phyloP scores from a whole-genome alignment of 1,140 invertebrate genomes.

The Ceratitis capitata region DNA sequence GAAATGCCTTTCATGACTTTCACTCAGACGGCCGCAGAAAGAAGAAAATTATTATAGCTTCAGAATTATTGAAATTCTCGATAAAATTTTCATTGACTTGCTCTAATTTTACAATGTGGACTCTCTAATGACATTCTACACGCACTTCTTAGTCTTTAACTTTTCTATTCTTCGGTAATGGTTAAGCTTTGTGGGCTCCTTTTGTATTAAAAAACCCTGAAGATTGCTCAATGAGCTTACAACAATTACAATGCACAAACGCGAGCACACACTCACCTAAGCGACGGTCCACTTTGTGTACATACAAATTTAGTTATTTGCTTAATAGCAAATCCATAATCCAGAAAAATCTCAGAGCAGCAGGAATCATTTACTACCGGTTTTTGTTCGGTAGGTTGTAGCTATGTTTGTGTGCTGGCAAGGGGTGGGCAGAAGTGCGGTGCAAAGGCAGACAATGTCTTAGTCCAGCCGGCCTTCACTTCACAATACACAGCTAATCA shows the following conservation, averaged over 20 bases:
- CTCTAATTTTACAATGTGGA: too few relatives aligned
- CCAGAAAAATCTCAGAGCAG: slow-evolving; percentile 57
- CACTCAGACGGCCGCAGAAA: neutral
- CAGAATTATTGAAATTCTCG: neutral
- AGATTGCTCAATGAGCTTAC: slow-evolving; percentile 16
- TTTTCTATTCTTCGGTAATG: neutral
- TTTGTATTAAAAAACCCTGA: slow-evolving; percentile 17
- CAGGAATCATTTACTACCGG: slow-evolving; percentile 52
- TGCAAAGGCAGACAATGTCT: neutral
- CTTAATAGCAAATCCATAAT: slow-evolving; percentile 54
- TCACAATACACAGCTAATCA: slow-evolving; percentile 50
- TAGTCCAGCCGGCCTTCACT: slow-evolving; percentile 46
- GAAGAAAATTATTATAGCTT: neutral
- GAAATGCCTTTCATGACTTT: too few relatives aligned
- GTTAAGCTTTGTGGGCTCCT: neutral
- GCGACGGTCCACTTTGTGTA: neutral
- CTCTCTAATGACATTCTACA: neutral
- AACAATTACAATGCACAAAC: neutral
- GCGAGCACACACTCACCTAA: neutral
- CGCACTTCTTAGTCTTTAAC: neutral
- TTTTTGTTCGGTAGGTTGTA: slow-evolving; percentile 17
- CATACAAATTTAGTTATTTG: neutral
- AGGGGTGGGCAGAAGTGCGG: neutral
- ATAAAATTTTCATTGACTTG: neutral
- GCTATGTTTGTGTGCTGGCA: neutral